Percentiles rank a stretch among this genome's conserved stretches.
Conservation (phyloP, 2,888 invertebrate genomes). For the Nemotelus nigrinus region DNA sequence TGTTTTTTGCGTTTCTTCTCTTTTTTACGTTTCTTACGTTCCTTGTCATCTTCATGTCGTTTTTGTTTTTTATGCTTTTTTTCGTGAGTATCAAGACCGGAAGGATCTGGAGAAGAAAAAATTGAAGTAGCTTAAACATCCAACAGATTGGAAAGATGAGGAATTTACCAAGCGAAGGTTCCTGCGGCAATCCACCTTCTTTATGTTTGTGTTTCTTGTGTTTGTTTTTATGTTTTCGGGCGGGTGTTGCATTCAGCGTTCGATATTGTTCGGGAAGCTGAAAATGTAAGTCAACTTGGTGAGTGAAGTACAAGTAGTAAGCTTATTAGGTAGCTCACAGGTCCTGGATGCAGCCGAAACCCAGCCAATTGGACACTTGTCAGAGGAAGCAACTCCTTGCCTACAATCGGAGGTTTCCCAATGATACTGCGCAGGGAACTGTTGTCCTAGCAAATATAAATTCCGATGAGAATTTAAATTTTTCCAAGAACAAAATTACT, state of each 20-base stretch:
- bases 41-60: slow-evolving; percentile 92
- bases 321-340: slow-evolving; percentile 62
- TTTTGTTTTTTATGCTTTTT: slow-evolving; percentile 96
- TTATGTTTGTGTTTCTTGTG: slow-evolving; percentile 95
- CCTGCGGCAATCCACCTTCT: slow-evolving; percentile 83
- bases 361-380: slow-evolving; percentile 90
- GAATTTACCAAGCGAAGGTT: slow-evolving; percentile 74
- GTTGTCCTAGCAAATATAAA: slow-evolving; percentile 67
- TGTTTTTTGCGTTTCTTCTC: slow-evolving; percentile 96
- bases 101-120: slow-evolving; percentile 66
- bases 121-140: slow-evolving; percentile 36
- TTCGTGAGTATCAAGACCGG: slow-evolving; percentile 84
- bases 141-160: neutral
- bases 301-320: neutral
- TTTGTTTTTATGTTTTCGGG: slow-evolving; percentile 93
- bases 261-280: slow-evolving; percentile 94
- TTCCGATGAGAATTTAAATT: slow-evolving; percentile 56
- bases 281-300: slow-evolving; percentile 54
- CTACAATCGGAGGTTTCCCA: slow-evolving; percentile 93
- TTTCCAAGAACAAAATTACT: neutral
- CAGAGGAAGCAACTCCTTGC: slow-evolving; percentile 87
- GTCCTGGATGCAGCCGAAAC: slow-evolving; percentile 94
- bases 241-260: slow-evolving; percentile 89
- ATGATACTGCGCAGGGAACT: slow-evolving; percentile 93
- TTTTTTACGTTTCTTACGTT: slow-evolving; percentile 92